Conservation (phyloP, 2,113 vertebrate genomes). For the Suncus etruscus region DNA sequence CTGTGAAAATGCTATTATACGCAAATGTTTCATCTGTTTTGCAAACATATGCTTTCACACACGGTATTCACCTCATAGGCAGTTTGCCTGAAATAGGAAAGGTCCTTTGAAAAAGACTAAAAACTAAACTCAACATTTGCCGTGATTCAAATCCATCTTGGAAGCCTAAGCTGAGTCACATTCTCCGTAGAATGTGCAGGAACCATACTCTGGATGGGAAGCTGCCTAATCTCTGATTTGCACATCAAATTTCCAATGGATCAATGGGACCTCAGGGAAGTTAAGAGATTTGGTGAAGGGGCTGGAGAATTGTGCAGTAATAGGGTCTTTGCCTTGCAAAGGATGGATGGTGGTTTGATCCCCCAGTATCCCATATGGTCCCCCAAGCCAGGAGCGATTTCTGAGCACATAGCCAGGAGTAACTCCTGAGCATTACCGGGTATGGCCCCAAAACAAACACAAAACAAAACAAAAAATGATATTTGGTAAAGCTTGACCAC, state of each 20-base stretch:
- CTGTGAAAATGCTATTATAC: constrained; percentile 66
- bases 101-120: constrained; percentile 57
- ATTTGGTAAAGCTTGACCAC: neutral
- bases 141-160: constrained; percentile 57
- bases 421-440: too few relatives aligned
- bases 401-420: too few relatives aligned
- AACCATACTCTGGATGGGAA: neutral
- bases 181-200: neutral
- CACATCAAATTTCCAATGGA: neutral
- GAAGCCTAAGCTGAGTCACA: constrained; percentile 26
- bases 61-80: constrained; percentile 24
- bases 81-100: constrained; percentile 58
- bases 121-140: constrained; percentile 37
- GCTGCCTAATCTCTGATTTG: neutral
- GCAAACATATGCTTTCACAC: constrained; percentile 65
- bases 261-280: neutral
- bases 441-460: too few relatives aligned
- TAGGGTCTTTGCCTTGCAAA: too few relatives aligned
- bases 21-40: constrained; percentile 61
- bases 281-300: neutral
- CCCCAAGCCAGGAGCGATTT: too few relatives aligned
- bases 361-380: too few relatives aligned
- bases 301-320: too few relatives aligned
- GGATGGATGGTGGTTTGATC: too few relatives aligned
- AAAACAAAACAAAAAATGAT: too few relatives aligned